Evolutionary conservation across 2,797 vertebrate species (phyloP).

Genomic region (Sebastes matsubarae): DNA sequence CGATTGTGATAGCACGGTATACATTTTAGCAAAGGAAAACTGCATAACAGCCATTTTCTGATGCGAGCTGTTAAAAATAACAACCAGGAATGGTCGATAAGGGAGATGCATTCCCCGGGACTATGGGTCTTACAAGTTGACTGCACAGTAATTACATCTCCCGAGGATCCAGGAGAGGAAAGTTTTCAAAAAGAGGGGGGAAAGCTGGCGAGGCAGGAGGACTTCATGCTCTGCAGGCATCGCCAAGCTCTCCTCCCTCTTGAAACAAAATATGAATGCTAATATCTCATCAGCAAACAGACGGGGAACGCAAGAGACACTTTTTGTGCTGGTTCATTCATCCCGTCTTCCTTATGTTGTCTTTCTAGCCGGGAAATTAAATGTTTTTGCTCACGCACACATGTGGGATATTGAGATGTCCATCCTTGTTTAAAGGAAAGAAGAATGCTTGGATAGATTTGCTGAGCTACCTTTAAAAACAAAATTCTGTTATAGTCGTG

Average conservation of each 20-base stretch:
- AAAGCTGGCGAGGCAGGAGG: conserved; percentile 57
- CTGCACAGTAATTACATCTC: conserved; percentile 85
- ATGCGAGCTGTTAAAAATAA: conserved; percentile 70
- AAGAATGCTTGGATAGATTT: neutral
- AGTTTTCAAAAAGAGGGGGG: conserved; percentile 63
- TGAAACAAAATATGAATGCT: conserved; percentile 70
- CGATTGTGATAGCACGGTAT: neutral
- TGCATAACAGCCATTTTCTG: conserved; percentile 44
- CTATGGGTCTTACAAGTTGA: conserved; percentile 78
- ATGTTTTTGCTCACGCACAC: neutral
- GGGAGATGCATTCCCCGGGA: conserved; percentile 68
- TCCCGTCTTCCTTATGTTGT: conserved; percentile 4
- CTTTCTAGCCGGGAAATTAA: conserved; percentile 16
- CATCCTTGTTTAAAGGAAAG: neutral
- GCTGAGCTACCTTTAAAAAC: neutral
- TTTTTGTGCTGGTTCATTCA: conserved; percentile 32
- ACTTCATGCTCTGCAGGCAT: conserved; percentile 70
- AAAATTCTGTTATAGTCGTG: neutral
- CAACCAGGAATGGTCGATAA: conserved; percentile 63
- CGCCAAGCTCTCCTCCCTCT: conserved; percentile 57
- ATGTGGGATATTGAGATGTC: neutral
- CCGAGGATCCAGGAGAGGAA: conserved; percentile 73
- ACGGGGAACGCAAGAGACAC: conserved; percentile 33
- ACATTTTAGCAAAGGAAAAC: conserved; percentile 34
- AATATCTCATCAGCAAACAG: conserved; percentile 69